phyloP scores from a whole-genome alignment of 2,888 invertebrate species.

The Tridacna crocea region DNA sequence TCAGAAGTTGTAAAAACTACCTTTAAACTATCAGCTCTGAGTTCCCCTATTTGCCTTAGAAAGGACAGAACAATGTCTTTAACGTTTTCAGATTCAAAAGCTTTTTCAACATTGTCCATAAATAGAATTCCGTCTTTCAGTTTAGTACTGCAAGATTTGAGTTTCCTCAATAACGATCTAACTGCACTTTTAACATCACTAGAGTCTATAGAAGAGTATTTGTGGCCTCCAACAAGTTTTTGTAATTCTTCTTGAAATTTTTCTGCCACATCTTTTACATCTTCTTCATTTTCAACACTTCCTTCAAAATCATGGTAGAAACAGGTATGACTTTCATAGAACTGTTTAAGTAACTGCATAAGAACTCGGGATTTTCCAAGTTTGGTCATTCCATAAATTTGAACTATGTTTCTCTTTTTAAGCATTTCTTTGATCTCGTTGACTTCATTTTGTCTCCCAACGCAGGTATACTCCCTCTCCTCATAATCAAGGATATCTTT shows the following conservation, averaged over 20 bases:
- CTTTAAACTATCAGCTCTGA: not conserved
- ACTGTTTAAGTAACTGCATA: conserved; percentile 6
- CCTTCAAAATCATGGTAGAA: conserved; percentile 22
- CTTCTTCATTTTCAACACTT: not conserved
- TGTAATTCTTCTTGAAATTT: not conserved
- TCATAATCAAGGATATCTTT: conserved; percentile 10
- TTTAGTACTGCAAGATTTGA: not conserved
- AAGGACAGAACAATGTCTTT: conserved; percentile 3
- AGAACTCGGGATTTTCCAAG: conserved; percentile 15
- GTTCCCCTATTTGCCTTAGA: not conserved
- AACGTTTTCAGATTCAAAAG: not conserved
- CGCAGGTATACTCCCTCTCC: conserved; percentile 1
- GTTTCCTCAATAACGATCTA: not conserved
- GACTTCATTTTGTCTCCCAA: conserved; percentile 24
- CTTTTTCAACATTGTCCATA: conserved; percentile 20
- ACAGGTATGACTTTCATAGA: not conserved
- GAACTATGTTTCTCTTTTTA: not conserved
- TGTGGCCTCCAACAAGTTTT: not conserved
- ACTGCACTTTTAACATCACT: not conserved
- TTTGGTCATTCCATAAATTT: conserved; percentile 18
- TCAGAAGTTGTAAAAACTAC: conserved; percentile 11
- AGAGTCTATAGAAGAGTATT: not conserved
- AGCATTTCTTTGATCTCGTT: conserved; percentile 9
- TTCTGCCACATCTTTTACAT: not conserved
- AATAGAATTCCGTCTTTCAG: not conserved